phyloP scores from a whole-genome alignment of 2,797 vertebrate genomes.

The Lateolabrax maculatus region DNA sequence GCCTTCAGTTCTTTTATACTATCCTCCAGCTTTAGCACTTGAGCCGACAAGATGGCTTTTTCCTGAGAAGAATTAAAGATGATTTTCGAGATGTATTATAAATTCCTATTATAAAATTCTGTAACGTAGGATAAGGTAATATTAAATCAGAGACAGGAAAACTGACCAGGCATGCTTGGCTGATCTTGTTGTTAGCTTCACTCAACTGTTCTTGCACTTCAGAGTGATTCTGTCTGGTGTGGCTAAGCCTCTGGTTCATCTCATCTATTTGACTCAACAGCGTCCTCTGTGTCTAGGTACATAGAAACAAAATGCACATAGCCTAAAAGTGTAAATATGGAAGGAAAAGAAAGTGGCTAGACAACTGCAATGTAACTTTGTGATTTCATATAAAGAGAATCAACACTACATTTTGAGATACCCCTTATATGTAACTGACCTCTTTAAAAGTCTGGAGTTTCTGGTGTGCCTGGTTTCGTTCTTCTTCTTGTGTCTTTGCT shows the following conservation, averaged over 20 bases:
- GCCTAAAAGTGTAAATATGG: background rate
- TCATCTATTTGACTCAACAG: slow-evolving; percentile 75
- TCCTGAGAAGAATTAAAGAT: slow-evolving; percentile 72
- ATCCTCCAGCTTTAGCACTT: slow-evolving; percentile 80
- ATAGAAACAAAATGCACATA: slow-evolving; percentile 3
- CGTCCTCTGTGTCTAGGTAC: slow-evolving; percentile 67
- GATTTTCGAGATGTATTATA: background rate
- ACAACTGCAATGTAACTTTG: background rate
- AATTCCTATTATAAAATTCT: background rate
- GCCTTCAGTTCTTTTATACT: slow-evolving; percentile 76
- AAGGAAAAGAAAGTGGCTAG: background rate
- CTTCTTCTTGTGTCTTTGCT: slow-evolving; percentile 69
- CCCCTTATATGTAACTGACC: slow-evolving; percentile 48
- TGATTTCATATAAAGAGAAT: background rate
- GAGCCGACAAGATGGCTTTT: slow-evolving; percentile 81
- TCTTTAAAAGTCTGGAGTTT: slow-evolving; percentile 73
- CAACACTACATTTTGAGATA: background rate
- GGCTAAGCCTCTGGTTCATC: slow-evolving; percentile 69
- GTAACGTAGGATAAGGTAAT: background rate
- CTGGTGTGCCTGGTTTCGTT: slow-evolving; percentile 71
- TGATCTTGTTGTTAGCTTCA: slow-evolving; percentile 78
- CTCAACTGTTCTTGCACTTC: slow-evolving; percentile 80
- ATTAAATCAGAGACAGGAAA: slow-evolving; percentile 3
- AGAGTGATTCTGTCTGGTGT: slow-evolving; percentile 52
- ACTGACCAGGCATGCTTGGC: slow-evolving; percentile 82